Evolutionary conservation across 2,113 vertebrate species (phyloP).

Genomic region (Leptobrachium ailaonicum): DNA sequence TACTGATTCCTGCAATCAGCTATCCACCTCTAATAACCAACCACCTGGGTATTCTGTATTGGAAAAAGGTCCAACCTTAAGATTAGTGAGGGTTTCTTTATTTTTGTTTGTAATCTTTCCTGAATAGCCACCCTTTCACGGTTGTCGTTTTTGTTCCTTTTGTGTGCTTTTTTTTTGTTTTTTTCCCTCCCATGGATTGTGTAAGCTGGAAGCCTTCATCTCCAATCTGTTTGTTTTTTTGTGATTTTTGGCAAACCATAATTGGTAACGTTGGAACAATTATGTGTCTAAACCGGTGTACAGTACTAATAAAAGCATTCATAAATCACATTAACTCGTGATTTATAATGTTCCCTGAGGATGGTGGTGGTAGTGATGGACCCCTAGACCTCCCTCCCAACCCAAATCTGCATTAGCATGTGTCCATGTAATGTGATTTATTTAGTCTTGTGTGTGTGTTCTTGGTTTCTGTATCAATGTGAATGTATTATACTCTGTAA

Average conservation of each 20-base stretch:
- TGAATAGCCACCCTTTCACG: background rate
- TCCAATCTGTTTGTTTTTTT: background rate
- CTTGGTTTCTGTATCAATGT: background rate
- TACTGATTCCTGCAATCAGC: no score
- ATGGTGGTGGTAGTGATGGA: constrained; percentile 6
- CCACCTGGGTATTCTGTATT: constrained; percentile 27
- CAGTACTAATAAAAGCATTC: constrained; percentile 20
- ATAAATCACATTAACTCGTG: constrained; percentile 38
- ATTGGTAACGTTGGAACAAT: constrained; percentile 5
- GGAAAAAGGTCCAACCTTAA: constrained; percentile 48
- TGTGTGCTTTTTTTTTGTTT: constrained; percentile 5
- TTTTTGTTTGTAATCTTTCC: constrained; percentile 24
- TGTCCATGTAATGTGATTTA: constrained; percentile 1
- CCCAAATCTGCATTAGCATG: constrained; percentile 21
- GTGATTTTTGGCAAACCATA: constrained; percentile 30
- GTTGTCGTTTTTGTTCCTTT: background rate
- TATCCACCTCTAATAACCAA: background rate
- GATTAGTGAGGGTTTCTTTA: constrained; percentile 5
- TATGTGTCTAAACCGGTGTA: constrained; percentile 23
- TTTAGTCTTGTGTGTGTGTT: constrained; percentile 7
- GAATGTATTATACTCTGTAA: background rate
- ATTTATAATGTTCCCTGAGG: constrained; percentile 24
- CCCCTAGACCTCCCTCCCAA: background rate
- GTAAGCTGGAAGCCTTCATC: constrained; percentile 8
- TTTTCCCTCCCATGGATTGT: background rate